These are phyloP conservation scores for Pterobdella sp. DNA, from an alignment of 2,888 invertebrate species.

Conservation along the genomic window DNA sequence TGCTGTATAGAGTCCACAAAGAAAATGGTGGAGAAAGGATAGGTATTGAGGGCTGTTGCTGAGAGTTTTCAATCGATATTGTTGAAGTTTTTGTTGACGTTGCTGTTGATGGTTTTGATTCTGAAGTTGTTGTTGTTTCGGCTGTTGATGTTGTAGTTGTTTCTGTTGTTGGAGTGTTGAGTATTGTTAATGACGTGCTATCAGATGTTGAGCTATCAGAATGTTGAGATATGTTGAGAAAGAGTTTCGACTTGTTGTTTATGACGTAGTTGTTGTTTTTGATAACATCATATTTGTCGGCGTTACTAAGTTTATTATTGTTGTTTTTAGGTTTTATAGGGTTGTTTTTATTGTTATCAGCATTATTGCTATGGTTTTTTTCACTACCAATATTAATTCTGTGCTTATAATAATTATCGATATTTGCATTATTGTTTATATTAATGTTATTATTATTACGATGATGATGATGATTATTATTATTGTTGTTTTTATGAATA, in stretches of 20 bases:
- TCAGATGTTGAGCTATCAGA: not conserved
- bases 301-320: not conserved
- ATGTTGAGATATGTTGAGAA: not conserved
- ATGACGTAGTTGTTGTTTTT: not conserved
- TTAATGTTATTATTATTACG: conserved; percentile 14
- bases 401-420: not conserved
- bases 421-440: not conserved
- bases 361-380: not conserved
- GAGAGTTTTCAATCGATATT: not conserved
- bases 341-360: not conserved
- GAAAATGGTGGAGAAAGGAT: not conserved
- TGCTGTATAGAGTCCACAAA: not conserved
- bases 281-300: not conserved
- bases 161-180: conserved; percentile 2
- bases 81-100: not conserved
- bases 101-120: not conserved
- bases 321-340: not conserved
- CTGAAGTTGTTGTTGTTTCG: not conserved
- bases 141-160: not conserved
- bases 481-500: conserved; percentile 2
- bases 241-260: not conserved
- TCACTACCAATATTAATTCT: not conserved
- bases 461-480: not conserved
- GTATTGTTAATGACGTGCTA: not conserved
- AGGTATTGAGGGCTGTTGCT: not conserved